Base-by-base conservation (phyloP, 1,140 invertebrate genomes). In the Tetragonula clypearis region DNA sequence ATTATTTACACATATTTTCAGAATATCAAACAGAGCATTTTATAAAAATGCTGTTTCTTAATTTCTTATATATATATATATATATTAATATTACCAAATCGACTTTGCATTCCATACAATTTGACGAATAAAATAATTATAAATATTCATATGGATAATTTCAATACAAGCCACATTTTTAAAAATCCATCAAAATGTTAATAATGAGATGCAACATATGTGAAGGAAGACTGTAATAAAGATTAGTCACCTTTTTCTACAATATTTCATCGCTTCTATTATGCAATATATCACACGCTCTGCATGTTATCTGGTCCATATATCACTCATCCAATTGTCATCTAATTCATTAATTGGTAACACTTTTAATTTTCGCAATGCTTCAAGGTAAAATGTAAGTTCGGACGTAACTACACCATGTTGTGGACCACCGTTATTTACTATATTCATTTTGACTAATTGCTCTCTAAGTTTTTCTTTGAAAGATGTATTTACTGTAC, bases 401-500 rank as follows among this genome's bases (percentile, higher is more conserved):
- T 99, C 99, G 49, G 98, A 98, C 53, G 97, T 99, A 8, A 99
- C 99, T 87, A 99, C 96, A 73, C 98, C 99, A 94, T 99, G 98
- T 92, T 99, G 98, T 1, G 99, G 98, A 58, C 98, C 98, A 68
- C 98, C 99, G 95, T 99, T 98, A 90, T 98, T 99, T 41, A 97
- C 96, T 86, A 99, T 98, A 93, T 98, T 98, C 95, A 99, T 97
- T 93, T 97, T 97, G 0, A 96, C 91, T 81, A 99, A 94, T 91
- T 99, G 98, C 89, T 98, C 96, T 93, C 97, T 95, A 85, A 99
- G 95, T 90, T 98, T 97, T 86, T 97, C 96, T 95, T 99, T 99
- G 90, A 99, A 99, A 81, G 97, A 97, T 87, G 96, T 96, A 95
- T 99, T 98, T 35, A 99, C 97, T 91, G 96, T 96, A 81, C 96